Evolutionary conservation across 2,797 vertebrate genomes (phyloP).

Genomic region (Heterohyrax brucei): DNA sequence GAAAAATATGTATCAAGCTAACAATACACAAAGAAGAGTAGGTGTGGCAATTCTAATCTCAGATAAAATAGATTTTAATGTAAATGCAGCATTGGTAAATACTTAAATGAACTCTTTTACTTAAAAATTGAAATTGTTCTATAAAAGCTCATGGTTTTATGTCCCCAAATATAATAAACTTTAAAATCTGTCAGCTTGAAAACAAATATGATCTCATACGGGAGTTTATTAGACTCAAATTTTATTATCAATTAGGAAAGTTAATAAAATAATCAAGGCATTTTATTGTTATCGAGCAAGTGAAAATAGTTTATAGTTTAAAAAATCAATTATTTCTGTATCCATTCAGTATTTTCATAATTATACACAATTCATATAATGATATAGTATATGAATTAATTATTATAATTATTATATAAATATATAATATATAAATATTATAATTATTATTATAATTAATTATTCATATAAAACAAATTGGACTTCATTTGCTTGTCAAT

Average conservation of each 20-base stretch:
- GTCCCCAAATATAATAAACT: not conserved
- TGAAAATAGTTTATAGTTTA: not conserved
- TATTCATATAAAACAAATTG: not conserved
- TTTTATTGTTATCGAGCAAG: slow-evolving; percentile 1
- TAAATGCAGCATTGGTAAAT: not conserved
- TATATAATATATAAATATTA: no score
- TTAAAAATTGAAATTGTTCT: not conserved
- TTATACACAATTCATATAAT: not conserved
- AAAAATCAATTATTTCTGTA: not conserved
- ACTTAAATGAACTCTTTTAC: not conserved
- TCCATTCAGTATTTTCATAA: not conserved
- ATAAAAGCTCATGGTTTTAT: not conserved
- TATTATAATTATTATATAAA: no score
- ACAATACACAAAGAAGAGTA: no score
- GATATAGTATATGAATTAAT: no score
- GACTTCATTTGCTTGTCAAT: not conserved
- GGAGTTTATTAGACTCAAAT: not conserved
- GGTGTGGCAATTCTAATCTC: no score
- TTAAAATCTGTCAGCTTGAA: not conserved
- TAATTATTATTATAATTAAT: no score
- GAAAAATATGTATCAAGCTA: no score
- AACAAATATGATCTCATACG: not conserved
- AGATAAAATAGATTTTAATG: no score
- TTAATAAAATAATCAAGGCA: not conserved
- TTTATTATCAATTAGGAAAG: not conserved